These are phyloP conservation scores for Sarcophaga rosellei DNA, from an alignment of 2,888 invertebrate species.

Conservation along the genomic window DNA sequence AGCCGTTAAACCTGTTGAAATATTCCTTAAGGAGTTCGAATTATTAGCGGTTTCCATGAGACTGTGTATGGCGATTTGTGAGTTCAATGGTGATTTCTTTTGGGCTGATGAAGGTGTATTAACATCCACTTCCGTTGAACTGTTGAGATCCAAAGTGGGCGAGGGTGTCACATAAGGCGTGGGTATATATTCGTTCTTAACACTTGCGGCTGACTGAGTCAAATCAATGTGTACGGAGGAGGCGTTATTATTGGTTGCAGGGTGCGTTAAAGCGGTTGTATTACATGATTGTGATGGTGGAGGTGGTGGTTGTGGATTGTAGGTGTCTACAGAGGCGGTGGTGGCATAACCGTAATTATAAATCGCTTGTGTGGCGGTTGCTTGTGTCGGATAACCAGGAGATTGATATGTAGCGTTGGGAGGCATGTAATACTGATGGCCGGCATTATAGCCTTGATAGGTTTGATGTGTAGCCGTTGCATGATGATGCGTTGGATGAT, in stretches of 20 bases:
- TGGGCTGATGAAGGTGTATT: constrained; percentile 70
- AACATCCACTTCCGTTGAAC: constrained; percentile 78
- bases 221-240: constrained; percentile 51
- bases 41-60: constrained; percentile 73
- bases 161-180: constrained; percentile 79
- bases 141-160: constrained; percentile 79
- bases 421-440: constrained; percentile 61
- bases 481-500: constrained; percentile 61
- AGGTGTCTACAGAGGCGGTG: constrained; percentile 38
- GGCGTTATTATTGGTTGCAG: constrained; percentile 12
- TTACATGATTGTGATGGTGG: constrained; percentile 34
- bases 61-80: constrained; percentile 57
- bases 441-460: constrained; percentile 64
- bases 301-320: constrained; percentile 23
- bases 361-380: constrained; percentile 36
- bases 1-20: constrained; percentile 65
- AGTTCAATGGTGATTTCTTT: constrained; percentile 49
- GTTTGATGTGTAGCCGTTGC: constrained; percentile 62
- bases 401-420: constrained; percentile 62
- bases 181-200: constrained; percentile 76
- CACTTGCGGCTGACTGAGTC: constrained; percentile 51
- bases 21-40: constrained; percentile 69
- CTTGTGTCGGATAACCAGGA: constrained; percentile 54
- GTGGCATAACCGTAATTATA: constrained; percentile 58
- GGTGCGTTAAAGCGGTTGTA: constrained; percentile 3